Evolutionary conservation across 2,888 invertebrate species (phyloP).

Genomic region (Acrocera orbiculus): DNA sequence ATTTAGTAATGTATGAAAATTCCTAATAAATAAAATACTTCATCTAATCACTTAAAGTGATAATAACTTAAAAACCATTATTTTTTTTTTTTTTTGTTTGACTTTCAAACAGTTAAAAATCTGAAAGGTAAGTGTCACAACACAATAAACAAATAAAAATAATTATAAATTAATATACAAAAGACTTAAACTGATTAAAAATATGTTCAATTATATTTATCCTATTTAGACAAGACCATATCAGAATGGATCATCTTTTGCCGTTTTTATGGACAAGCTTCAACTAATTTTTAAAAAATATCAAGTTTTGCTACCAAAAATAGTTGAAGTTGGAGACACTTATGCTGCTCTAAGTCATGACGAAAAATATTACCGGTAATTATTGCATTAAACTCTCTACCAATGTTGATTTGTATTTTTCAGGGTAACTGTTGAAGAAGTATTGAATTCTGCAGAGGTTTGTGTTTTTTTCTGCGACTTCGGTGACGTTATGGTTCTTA

Average conservation of each 20-base stretch:
- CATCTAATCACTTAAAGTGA: too few species aligned
- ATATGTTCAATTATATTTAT: too few species aligned
- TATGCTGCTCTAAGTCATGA: constrained; percentile 51
- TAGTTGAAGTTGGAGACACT: constrained; percentile 40
- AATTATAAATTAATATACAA: too few species aligned
- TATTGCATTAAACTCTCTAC: constrained; percentile 1
- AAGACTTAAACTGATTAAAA: too few species aligned
- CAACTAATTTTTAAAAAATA: too few species aligned
- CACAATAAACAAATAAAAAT: too few species aligned
- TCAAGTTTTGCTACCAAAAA: constrained; percentile 32
- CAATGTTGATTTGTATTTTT: constrained; percentile 8
- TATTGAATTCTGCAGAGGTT: constrained; percentile 36
- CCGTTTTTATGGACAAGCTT: constrained; percentile 51
- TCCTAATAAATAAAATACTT: too few species aligned
- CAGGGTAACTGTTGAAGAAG: constrained; percentile 38
- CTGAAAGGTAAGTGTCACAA: too few species aligned
- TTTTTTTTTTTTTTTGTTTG: too few species aligned
- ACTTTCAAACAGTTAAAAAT: too few species aligned
- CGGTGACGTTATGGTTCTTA: constrained; percentile 41
- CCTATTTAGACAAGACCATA: constrained; percentile 37
- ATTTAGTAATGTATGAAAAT: too few species aligned
- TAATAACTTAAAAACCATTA: too few species aligned
- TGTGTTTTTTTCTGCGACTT: constrained; percentile 46
- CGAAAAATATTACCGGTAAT: constrained; percentile 55
- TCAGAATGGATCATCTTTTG: constrained; percentile 30